A percentile compares a stretch with the other conserved stretches of the same genome.
Evolutionary conservation across 2,888 invertebrate genomes (phyloP).

Genomic region (Cryptocephalus primarius): DNA sequence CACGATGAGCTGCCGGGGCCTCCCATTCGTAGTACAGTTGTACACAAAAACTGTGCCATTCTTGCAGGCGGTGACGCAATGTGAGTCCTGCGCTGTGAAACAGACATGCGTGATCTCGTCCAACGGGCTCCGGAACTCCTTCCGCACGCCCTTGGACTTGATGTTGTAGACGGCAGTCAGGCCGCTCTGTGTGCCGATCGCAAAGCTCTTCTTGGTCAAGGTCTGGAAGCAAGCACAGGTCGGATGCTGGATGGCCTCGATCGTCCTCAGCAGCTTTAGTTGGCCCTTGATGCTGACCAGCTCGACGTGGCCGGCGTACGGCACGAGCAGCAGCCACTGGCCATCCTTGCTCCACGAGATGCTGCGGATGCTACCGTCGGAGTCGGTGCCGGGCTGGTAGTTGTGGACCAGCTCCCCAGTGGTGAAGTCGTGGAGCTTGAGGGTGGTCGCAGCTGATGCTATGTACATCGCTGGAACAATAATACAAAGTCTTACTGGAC

Average conservation of each 20-base stretch:
- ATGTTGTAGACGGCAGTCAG: constrained; percentile 32
- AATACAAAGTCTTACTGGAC: too few relatives aligned
- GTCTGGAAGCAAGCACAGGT: constrained; percentile 33
- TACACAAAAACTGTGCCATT: constrained; percentile 31
- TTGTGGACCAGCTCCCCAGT: constrained; percentile 44
- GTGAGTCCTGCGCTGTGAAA: constrained; percentile 30
- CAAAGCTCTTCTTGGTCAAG: constrained; percentile 28
- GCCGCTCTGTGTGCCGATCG: constrained; percentile 28
- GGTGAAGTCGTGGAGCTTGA: constrained; percentile 45
- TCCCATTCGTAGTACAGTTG: constrained; percentile 24
- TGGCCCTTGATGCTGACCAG: constrained; percentile 30
- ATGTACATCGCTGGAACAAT: constrained; percentile 39
- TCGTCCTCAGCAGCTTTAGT: constrained; percentile 26
- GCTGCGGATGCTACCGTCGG: constrained; percentile 25
- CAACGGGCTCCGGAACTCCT: constrained; percentile 24
- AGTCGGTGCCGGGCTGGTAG: constrained; percentile 29
- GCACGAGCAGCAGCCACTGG: constrained; percentile 31
- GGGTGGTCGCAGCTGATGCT: constrained; percentile 44
- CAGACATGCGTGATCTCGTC: constrained; percentile 26
- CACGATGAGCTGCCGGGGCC: constrained; percentile 24
- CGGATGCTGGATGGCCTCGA: constrained; percentile 28
- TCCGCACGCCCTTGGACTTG: constrained; percentile 26
- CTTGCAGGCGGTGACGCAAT: constrained; percentile 28
- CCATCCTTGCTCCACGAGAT: constrained; percentile 36
- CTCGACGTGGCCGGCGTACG: constrained; percentile 28